Base-by-base conservation (phyloP, 2,113 vertebrate species). In the Microcebus murinus region DNA sequence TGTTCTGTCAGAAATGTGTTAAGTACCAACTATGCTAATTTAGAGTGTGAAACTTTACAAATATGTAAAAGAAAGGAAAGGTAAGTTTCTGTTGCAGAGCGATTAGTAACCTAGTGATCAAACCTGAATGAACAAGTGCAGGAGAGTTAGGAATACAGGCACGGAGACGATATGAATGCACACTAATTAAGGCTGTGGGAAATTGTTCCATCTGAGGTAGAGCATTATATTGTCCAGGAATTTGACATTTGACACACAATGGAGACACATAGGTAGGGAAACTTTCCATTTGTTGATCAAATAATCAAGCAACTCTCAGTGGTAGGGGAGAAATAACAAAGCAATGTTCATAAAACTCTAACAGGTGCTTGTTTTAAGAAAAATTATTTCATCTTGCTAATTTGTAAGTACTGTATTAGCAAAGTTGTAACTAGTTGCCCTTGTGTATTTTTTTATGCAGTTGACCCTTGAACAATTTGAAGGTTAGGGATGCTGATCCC, bases 101-200 rank as follows among this genome's bases (percentile, higher is more conserved):
- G 3, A 7, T 79, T 71, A 21, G 25, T 63, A 79, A 84, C 52
- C 42, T 70, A 13, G n/a, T 10, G 4, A 65, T 89, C 77, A 48
- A 31, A 77, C 61, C 9, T 67, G 82, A 42, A 67, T 82, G 34
- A 76, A 15, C n/a, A 25, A 1, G 52, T 52, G 36, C 0, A 6
- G 59, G 34, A 11, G 63, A 76, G 55, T 25, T n/a, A 8, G 63
- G 31, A 36, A 29, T 12, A 27, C 2, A 63, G 79, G 9, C 27
- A 1, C 34, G 34, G 59, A 39, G 42, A 8, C 8, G 14, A 4
- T 52, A 1, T 1, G 0, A 13, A 3, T 36, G 3, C n/a, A 12
- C 50, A 61, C 39, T 21, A 14, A 52, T 36, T 59, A 50, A 70
- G 29, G 6, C 68, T 50, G 34, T 45, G 25, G 34, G n/a, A 23